These are phyloP conservation scores for Coccyzus lansbergi DNA, from an alignment of 2,797 vertebrate species.

Conservation along the genomic window DNA sequence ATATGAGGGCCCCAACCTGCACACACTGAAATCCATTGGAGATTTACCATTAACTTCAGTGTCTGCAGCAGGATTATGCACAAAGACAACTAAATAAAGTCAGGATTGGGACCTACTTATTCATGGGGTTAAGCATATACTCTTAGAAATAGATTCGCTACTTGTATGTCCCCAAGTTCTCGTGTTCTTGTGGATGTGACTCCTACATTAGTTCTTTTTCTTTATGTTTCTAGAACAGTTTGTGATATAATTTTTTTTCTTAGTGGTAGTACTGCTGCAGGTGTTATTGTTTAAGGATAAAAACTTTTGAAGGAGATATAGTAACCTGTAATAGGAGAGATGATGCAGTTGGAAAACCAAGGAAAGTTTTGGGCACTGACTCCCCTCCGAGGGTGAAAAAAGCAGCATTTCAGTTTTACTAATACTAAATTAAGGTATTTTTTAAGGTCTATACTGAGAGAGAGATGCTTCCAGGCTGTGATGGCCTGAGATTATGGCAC, in stretches of 20 bases:
- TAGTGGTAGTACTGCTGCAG: background rate
- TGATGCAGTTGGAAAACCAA: background rate
- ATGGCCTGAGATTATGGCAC: background rate
- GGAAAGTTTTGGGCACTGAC: background rate
- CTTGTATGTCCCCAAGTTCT: background rate
- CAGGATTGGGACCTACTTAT: background rate
- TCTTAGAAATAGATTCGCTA: constrained; percentile 20
- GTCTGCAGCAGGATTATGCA: background rate
- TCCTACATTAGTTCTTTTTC: background rate
- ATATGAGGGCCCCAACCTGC: background rate
- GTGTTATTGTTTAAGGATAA: background rate
- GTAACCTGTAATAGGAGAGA: background rate
- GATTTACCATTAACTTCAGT: background rate
- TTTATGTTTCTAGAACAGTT: background rate
- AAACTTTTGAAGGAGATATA: background rate
- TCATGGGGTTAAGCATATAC: background rate
- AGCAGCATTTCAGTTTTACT: background rate
- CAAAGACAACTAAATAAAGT: constrained; percentile 9
- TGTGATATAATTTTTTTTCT: background rate
- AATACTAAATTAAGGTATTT: background rate
- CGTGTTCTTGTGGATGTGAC: background rate
- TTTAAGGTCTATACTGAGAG: background rate
- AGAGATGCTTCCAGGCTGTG: background rate
- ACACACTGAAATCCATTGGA: constrained; percentile 25
- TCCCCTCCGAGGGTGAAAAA: background rate